Percentiles rank a stretch among this genome's conserved stretches.
Conservation (phyloP, 2,113 vertebrate species). For the Furnarius figulus region DNA sequence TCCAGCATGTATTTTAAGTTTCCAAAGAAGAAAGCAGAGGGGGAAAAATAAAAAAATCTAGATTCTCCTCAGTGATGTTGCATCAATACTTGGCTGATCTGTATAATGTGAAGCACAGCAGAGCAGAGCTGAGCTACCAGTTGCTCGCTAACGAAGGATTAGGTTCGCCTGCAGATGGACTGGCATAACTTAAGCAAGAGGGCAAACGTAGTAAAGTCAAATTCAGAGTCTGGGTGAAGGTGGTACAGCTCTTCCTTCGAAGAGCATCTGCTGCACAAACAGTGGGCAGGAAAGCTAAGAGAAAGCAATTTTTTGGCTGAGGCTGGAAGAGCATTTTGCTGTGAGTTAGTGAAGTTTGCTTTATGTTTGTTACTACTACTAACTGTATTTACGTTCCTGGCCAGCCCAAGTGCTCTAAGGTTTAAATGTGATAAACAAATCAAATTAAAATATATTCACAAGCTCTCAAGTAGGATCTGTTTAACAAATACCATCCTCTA, state of each 20-base stretch:
- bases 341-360: background rate
- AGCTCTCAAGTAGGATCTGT: background rate
- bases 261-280: background rate
- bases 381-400: background rate
- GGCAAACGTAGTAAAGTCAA: background rate
- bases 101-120: constrained; percentile 22
- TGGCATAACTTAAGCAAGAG: constrained; percentile 16
- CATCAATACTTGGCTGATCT: constrained; percentile 62
- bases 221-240: background rate
- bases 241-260: background rate
- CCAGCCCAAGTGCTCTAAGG: background rate
- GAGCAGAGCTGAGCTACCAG: constrained; percentile 38
- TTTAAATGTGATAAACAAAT: background rate
- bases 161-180: constrained; percentile 21
- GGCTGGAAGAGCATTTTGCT: background rate
- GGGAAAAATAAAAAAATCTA: background rate
- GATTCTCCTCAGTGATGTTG: constrained; percentile 53
- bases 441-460: background rate
- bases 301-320: background rate
- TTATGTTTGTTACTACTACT: background rate
- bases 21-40: constrained; percentile 45
- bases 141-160: constrained; percentile 52
- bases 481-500: background rate
- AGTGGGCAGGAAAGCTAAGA: background rate
- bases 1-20: constrained; percentile 63